Conservation (phyloP, 2,797 vertebrate genomes). For the Bradypus variegatus region DNA sequence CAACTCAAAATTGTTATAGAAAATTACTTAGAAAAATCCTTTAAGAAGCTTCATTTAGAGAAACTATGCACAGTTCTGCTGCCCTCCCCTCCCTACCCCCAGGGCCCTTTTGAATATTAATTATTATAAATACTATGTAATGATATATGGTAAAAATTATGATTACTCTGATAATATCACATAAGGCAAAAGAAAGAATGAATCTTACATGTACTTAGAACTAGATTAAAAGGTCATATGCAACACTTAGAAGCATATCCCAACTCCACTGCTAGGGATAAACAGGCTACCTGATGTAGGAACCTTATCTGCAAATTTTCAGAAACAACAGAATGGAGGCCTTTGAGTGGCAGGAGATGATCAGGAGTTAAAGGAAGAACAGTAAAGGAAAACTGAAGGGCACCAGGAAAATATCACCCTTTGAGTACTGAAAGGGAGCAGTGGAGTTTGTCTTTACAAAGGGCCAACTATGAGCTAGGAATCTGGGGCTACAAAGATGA, state of each 20-base stretch:
- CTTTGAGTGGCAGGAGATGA: not conserved
- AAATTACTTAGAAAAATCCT: constrained; percentile 31
- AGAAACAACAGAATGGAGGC: not conserved
- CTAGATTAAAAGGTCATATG: constrained; percentile 8
- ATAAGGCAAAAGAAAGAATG: constrained; percentile 12
- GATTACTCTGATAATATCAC: not conserved
- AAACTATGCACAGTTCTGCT: not conserved
- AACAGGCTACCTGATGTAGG: not conserved
- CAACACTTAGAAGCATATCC: not conserved
- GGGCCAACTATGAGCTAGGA: not conserved
- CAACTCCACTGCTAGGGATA: not conserved
- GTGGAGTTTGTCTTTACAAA: constrained; percentile 11
- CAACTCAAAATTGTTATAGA: not conserved
- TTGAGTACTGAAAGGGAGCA: not conserved
- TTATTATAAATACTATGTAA: constrained; percentile 16
- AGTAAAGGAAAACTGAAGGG: constrained; percentile 10
- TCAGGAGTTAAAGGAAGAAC: not conserved
- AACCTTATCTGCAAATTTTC: constrained; percentile 11
- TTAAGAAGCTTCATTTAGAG: constrained; percentile 16
- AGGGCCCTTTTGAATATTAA: constrained; percentile 15
- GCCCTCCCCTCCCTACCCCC: not conserved
- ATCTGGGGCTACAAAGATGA: constrained; percentile 5
- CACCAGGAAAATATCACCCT: not conserved
- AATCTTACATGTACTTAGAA: not conserved
- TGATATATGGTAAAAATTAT: constrained; percentile 28